These are phyloP conservation scores for Phocoena sinus DNA, from an alignment of 2,113 vertebrate genomes.

Conservation along the genomic window DNA sequence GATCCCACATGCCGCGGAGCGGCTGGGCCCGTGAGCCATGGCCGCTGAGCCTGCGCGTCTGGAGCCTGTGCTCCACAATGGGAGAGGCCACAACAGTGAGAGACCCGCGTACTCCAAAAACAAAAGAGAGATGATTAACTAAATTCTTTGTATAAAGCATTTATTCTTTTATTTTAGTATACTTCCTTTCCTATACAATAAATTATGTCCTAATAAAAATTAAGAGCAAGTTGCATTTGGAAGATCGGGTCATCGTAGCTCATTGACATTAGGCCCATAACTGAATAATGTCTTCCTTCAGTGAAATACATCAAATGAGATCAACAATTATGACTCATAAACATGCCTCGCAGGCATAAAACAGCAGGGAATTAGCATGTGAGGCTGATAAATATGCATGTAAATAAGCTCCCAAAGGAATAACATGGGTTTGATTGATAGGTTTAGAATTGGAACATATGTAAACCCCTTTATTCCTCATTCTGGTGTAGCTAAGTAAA, in stretches of 20 bases:
- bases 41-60: too few species aligned
- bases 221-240: constrained; percentile 92
- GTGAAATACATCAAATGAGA: constrained; percentile 99
- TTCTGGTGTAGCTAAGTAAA: constrained; percentile 94
- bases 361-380: constrained; percentile 99
- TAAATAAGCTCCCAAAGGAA: constrained; percentile 99
- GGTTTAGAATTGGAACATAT: constrained; percentile 99
- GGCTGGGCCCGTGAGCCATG: too few species aligned
- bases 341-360: constrained; percentile 99
- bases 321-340: constrained; percentile 99
- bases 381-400: constrained; percentile 99
- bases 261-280: constrained; percentile 98
- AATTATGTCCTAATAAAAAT: constrained; percentile 84
- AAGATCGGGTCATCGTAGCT: constrained; percentile 95
- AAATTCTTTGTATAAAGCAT: constrained; percentile 61
- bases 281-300: constrained; percentile 99
- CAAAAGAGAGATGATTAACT: constrained; percentile 56
- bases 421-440: constrained; percentile 99
- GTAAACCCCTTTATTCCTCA: constrained; percentile 98
- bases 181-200: constrained; percentile 73
- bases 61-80: too few species aligned
- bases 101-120: too few species aligned
- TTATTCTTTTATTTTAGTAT: constrained; percentile 70
- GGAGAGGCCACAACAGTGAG: too few species aligned
- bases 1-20: too few species aligned